phyloP scores from a whole-genome alignment of 2,888 invertebrate species.

The Synanthedon formicaeformis region DNA sequence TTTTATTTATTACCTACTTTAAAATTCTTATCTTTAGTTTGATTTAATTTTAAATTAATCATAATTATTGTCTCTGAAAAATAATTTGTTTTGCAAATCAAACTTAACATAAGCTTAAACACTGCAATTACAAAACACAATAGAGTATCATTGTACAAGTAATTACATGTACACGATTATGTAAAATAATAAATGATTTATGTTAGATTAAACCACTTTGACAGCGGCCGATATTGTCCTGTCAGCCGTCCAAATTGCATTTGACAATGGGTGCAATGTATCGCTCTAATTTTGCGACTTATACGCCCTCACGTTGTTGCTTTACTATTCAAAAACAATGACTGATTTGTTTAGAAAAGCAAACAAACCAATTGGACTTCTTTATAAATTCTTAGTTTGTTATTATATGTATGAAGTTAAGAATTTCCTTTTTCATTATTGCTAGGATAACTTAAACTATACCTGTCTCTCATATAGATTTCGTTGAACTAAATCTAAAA shows the following conservation, averaged over 20 bases:
- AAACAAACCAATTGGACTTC: too few relatives aligned
- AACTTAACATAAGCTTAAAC: neutral
- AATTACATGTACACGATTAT: neutral
- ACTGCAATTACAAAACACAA: neutral
- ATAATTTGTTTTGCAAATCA: neutral
- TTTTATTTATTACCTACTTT: too few relatives aligned
- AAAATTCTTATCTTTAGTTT: too few relatives aligned
- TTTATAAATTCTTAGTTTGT: too few relatives aligned
- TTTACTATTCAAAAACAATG: too few relatives aligned
- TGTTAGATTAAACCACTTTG: neutral
- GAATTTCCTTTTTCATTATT: too few relatives aligned
- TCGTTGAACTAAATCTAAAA: too few relatives aligned
- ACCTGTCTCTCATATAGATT: too few relatives aligned
- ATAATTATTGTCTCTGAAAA: neutral
- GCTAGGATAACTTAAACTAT: too few relatives aligned
- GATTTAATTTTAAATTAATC: too few relatives aligned
- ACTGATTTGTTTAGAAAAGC: too few relatives aligned
- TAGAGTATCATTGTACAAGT: neutral
- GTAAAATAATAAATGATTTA: neutral
- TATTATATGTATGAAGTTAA: too few relatives aligned
- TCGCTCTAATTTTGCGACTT: neutral
- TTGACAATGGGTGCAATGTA: neutral
- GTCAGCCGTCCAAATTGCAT: constrained; percentile 7
- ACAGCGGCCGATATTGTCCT: neutral
- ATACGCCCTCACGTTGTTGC: neutral